Percentiles rank a stretch among this genome's conserved stretches.
These are phyloP conservation scores for Orchesella cincta DNA, from an alignment of 1,140 invertebrate species.

Conservation along the genomic window DNA sequence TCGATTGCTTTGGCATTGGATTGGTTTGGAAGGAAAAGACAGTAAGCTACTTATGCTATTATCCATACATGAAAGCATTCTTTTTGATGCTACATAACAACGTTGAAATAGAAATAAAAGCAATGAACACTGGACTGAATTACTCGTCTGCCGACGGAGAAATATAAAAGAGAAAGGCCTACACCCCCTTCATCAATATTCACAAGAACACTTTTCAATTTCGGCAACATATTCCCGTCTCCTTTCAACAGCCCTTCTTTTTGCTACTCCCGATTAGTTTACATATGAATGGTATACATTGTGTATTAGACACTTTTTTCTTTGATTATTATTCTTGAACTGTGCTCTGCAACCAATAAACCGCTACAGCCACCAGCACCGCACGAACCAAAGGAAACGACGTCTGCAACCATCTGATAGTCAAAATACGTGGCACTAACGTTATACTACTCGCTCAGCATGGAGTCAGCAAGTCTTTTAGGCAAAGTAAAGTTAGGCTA, in stretches of 20 bases:
- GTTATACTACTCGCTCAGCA: no score
- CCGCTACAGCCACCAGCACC: no score
- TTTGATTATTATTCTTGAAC: no score
- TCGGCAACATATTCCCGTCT: neutral
- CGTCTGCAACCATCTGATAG: no score
- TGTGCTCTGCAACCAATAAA: no score
- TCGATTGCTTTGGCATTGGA: neutral
- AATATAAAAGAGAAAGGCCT: neutral
- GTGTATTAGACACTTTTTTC: no score
- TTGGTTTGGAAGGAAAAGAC: neutral
- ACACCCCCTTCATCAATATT: neutral
- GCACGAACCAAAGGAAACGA: no score
- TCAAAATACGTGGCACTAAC: no score
- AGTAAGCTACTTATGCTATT: neutral
- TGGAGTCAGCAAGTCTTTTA: no score
- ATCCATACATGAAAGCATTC: neutral
- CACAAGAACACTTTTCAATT: neutral
- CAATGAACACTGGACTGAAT: neutral
- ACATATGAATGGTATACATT: no score
- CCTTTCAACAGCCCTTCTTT: neutral
- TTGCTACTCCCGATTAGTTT: no score
- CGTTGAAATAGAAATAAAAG: neutral
- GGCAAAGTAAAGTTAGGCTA: no score
- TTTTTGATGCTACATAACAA: neutral
- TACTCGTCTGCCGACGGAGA: neutral